phyloP scores from a whole-genome alignment of 2,113 vertebrate genomes.

The Tylochromis polylepis region DNA sequence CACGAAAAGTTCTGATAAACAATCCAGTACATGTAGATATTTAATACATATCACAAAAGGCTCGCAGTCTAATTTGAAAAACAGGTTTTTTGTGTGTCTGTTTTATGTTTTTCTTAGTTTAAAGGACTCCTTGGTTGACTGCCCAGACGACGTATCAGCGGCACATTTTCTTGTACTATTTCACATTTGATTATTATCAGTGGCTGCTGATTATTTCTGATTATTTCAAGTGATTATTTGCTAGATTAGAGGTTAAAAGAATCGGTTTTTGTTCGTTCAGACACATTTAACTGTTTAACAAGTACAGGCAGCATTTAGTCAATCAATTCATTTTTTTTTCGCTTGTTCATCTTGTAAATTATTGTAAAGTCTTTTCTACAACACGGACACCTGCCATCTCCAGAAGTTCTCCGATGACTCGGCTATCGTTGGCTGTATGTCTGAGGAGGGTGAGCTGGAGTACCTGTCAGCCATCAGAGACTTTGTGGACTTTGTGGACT shows the following conservation, averaged over 20 bases:
- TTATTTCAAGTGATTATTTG: neutral
- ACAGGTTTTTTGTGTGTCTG: neutral
- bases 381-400: too few relatives aligned
- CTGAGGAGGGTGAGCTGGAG: too few relatives aligned
- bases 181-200: neutral
- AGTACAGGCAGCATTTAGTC: neutral
- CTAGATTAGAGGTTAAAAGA: neutral
- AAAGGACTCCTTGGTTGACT: neutral
- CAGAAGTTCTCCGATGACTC: too few relatives aligned
- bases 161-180: neutral
- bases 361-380: neutral
- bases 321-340: neutral
- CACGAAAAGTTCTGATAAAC: too few relatives aligned
- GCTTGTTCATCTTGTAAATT: neutral
- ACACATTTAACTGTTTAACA: neutral
- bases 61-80: neutral
- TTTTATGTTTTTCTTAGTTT: neutral
- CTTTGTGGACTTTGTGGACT: too few relatives aligned
- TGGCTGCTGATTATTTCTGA: neutral
- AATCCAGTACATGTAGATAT: too few relatives aligned
- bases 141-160: neutral
- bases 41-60: too few relatives aligned
- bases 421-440: too few relatives aligned
- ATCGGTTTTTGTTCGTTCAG: fast-evolving
- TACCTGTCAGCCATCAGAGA: too few relatives aligned